These are phyloP conservation scores for Tiphia femorata DNA, from an alignment of 2,888 invertebrate genomes.

Conservation along the genomic window DNA sequence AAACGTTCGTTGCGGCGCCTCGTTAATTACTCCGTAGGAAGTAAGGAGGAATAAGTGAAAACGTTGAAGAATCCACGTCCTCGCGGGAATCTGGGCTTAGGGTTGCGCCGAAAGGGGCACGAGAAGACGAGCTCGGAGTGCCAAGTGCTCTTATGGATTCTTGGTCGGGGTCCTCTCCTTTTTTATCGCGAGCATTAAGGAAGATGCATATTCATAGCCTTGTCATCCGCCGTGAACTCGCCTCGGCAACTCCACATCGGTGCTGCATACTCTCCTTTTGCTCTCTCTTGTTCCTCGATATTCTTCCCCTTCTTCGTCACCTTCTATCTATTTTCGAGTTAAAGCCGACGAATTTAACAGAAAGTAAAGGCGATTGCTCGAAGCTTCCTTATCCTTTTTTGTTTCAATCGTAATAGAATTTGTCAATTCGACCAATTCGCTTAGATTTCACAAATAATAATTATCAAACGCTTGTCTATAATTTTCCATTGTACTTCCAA, in stretches of 20 bases:
- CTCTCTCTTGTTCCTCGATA: not conserved
- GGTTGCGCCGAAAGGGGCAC: not conserved
- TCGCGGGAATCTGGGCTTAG: constrained; percentile 21
- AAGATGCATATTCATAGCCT: constrained; percentile 43
- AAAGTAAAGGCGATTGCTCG: too few relatives aligned
- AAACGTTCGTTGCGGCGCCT: not conserved
- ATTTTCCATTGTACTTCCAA: too few relatives aligned
- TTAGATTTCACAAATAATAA: too few relatives aligned
- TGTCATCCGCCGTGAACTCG: not conserved
- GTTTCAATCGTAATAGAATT: too few relatives aligned
- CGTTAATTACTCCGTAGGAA: not conserved
- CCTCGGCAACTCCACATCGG: not conserved
- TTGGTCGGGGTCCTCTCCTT: constrained; percentile 11
- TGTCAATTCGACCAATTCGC: too few relatives aligned
- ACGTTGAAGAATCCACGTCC: constrained; percentile 10
- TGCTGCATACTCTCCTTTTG: not conserved
- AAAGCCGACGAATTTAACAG: too few relatives aligned
- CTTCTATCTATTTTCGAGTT: not conserved
- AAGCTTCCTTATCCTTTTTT: too few relatives aligned
- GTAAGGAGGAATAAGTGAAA: constrained; percentile 4
- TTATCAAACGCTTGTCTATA: too few relatives aligned
- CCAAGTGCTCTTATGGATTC: constrained; percentile 22
- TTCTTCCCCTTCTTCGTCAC: not conserved
- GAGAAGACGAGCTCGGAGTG: constrained; percentile 16
- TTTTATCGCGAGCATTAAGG: constrained; percentile 21